These are phyloP conservation scores for Ivindomyrus marchei DNA, from an alignment of 2,113 vertebrate genomes.

Conservation along the genomic window DNA sequence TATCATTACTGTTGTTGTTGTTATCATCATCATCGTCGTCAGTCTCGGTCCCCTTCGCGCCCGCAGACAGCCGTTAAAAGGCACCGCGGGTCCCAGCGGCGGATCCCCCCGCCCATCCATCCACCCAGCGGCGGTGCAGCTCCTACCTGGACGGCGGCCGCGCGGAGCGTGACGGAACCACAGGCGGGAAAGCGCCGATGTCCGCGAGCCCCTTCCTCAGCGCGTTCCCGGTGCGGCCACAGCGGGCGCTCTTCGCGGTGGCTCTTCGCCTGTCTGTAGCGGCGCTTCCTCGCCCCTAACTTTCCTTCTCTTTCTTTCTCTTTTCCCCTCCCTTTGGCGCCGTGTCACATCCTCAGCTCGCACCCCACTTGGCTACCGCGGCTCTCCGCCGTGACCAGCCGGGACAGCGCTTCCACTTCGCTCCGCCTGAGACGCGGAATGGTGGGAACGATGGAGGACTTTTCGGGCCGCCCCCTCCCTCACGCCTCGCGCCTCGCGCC, in stretches of 20 bases:
- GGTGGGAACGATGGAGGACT: conserved; percentile 22
- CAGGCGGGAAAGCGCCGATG: not conserved
- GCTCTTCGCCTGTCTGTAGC: not conserved
- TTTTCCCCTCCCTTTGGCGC: not conserved
- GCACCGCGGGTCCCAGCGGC: not conserved
- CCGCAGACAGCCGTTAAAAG: not conserved
- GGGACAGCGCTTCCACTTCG: not conserved
- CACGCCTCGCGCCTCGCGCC: not conserved
- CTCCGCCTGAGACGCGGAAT: conserved; percentile 22
- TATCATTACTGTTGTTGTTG: not conserved
- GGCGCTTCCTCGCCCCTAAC: not conserved
- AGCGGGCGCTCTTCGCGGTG: not conserved
- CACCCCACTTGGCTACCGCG: not conserved
- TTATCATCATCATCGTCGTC: not conserved
- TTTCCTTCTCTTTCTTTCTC: not conserved
- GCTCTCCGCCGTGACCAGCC: not conserved
- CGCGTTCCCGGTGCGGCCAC: not conserved
- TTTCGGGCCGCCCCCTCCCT: not conserved
- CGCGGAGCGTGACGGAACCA: not conserved
- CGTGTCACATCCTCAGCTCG: not conserved
- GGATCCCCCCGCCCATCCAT: not conserved
- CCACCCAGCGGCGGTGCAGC: not conserved
- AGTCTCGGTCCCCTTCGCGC: not conserved
- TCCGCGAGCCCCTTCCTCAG: not conserved
- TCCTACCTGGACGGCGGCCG: not conserved